Evolutionary conservation across 1,140 invertebrate species (phyloP).

Genomic region (Anoplophora glabripennis): DNA sequence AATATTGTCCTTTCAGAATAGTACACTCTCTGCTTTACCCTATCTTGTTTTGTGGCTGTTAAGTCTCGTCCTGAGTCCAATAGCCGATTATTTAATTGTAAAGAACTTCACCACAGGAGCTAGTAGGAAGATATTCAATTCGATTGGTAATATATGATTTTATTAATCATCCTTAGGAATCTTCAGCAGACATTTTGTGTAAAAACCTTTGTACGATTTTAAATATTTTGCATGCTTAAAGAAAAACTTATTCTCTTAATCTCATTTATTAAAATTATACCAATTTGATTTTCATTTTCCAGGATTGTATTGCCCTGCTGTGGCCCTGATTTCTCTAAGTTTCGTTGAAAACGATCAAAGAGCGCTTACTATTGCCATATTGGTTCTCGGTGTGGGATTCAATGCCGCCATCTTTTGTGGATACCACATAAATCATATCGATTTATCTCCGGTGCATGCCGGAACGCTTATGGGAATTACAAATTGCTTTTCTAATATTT

Average conservation of each 20-base stretch:
- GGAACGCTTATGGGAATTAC: conserved; percentile 16
- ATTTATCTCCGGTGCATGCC: conserved; percentile 17
- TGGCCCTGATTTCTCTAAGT: conserved; percentile 6
- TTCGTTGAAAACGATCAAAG: not conserved
- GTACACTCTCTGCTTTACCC: conserved; percentile 72
- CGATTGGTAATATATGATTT: conserved; percentile 59
- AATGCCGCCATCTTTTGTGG: conserved; percentile 10
- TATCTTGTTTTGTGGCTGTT: conserved; percentile 71
- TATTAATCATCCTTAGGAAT: too few relatives aligned
- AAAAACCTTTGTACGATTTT: not conserved
- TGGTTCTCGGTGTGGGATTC: conserved; percentile 11
- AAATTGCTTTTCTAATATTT: conserved; percentile 8
- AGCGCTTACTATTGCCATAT: not conserved
- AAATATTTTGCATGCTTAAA: not conserved
- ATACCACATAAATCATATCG: conserved; percentile 15
- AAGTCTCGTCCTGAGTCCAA: conserved; percentile 61
- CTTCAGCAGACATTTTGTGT: conserved; percentile 49
- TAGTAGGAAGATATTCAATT: conserved; percentile 64
- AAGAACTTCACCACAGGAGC: conserved; percentile 51
- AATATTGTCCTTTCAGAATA: conserved; percentile 59
- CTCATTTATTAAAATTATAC: not conserved
- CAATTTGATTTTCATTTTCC: not conserved
- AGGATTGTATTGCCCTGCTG: conserved; percentile 7
- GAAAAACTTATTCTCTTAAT: not conserved
- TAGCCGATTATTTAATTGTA: conserved; percentile 60